These are phyloP conservation scores for Pipistrellus pygmaeus DNA, from an alignment of 2,797 vertebrate species.

Conservation along the genomic window DNA sequence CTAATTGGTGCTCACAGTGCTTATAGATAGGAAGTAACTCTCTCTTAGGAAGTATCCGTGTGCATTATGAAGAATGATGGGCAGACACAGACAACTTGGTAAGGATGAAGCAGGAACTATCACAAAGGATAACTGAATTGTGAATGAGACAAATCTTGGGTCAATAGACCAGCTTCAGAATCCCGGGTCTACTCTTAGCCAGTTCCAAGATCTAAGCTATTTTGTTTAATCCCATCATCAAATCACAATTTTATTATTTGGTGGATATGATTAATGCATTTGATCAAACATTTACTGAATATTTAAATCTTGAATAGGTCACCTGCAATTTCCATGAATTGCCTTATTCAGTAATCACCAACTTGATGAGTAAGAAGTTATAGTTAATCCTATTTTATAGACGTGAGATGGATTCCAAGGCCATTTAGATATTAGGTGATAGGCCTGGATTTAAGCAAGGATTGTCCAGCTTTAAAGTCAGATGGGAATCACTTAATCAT, in stretches of 20 bases:
- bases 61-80: fast-evolving
- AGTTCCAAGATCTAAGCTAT: background rate
- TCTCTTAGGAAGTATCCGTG: background rate
- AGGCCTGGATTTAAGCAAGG: background rate
- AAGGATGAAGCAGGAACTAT: background rate
- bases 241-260: background rate
- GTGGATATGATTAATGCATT: no score
- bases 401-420: background rate
- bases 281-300: background rate
- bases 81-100: background rate
- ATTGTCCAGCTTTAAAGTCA: background rate
- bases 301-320: background rate
- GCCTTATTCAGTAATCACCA: background rate
- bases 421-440: background rate
- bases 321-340: background rate
- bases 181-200: background rate
- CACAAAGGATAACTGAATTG: background rate
- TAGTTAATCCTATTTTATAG: background rate
- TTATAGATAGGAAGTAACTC: background rate
- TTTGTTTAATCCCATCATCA: background rate
- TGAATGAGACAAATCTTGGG: background rate
- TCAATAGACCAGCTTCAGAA: background rate
- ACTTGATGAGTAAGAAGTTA: background rate
- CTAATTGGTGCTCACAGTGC: background rate
- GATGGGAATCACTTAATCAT: background rate